Conservation (phyloP, 1,140 invertebrate species). For the Trachymyrmex septentrionalis region DNA sequence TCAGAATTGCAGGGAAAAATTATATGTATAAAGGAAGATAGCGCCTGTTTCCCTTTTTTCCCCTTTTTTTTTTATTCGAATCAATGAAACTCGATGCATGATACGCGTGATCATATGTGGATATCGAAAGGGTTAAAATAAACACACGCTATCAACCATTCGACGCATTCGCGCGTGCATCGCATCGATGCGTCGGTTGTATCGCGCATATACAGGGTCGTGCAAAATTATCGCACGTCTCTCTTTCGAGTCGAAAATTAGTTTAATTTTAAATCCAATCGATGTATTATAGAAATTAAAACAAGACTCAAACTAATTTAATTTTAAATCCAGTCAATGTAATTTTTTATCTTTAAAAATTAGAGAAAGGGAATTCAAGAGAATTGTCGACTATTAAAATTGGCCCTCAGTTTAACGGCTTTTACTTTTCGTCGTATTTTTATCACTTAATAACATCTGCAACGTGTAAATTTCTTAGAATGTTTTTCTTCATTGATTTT, state of each 20-base stretch:
- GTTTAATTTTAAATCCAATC: background rate
- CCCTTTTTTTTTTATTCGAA: background rate
- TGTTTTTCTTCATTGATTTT: background rate
- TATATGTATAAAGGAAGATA: background rate
- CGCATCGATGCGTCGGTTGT: constrained; percentile 28
- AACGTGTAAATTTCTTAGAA: background rate
- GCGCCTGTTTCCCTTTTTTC: background rate
- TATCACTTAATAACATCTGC: background rate
- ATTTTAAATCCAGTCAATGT: background rate
- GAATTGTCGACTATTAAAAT: background rate
- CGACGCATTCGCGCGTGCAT: constrained; percentile 47
- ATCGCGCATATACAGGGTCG: constrained; percentile 23
- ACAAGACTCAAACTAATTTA: background rate
- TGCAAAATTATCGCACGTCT: background rate
- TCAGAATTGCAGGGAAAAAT: background rate
- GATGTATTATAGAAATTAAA: background rate
- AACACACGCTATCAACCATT: constrained; percentile 32
- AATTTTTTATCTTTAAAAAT: background rate
- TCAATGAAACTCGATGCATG: background rate
- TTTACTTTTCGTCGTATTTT: background rate
- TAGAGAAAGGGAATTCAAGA: background rate
- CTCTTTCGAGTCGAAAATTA: background rate
- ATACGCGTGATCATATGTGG: background rate
- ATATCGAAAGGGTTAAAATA: constrained; percentile 56
- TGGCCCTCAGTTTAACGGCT: background rate